A percentile compares a stretch with the other conserved stretches of the same genome.
These are phyloP conservation scores for Strix uralensis DNA, from an alignment of 2,113 vertebrate genomes.

Conservation along the genomic window DNA sequence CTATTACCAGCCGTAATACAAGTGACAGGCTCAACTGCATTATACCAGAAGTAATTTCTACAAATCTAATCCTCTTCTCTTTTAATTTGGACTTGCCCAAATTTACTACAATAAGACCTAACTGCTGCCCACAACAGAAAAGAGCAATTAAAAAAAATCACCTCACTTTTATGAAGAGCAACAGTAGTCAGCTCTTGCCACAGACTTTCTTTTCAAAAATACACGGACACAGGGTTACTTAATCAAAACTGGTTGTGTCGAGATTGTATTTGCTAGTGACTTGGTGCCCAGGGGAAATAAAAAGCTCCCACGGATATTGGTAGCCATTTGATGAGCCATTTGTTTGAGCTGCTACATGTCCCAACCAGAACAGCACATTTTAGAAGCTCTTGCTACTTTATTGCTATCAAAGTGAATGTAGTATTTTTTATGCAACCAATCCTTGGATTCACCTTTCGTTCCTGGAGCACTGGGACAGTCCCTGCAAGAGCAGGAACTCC, in stretches of 20 bases:
- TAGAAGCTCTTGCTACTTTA: not conserved
- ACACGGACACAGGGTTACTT: not conserved
- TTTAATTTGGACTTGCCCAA: not conserved
- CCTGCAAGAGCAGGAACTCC: not conserved
- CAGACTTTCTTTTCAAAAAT: not conserved
- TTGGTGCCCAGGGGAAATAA: not conserved
- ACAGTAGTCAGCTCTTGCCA: not conserved
- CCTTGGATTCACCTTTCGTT: not conserved
- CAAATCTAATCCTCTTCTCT: not conserved
- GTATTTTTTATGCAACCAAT: not conserved
- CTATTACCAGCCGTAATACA: not conserved
- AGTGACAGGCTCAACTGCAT: not conserved
- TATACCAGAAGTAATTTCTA: not conserved
- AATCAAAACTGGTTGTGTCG: not conserved
- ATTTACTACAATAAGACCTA: not conserved
- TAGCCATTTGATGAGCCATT: not conserved
- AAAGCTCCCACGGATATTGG: not conserved
- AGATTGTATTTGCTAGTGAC: not conserved
- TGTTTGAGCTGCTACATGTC: not conserved
- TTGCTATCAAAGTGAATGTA: not conserved
- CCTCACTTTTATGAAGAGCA: not conserved
- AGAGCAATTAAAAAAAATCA: not conserved
- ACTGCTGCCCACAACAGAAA: not conserved
- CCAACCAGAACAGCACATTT: not conserved
- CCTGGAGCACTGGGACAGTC: not conserved